Evolutionary conservation across 2,797 vertebrate genomes (phyloP).

Genomic region (Lindbergichthys nudifrons): DNA sequence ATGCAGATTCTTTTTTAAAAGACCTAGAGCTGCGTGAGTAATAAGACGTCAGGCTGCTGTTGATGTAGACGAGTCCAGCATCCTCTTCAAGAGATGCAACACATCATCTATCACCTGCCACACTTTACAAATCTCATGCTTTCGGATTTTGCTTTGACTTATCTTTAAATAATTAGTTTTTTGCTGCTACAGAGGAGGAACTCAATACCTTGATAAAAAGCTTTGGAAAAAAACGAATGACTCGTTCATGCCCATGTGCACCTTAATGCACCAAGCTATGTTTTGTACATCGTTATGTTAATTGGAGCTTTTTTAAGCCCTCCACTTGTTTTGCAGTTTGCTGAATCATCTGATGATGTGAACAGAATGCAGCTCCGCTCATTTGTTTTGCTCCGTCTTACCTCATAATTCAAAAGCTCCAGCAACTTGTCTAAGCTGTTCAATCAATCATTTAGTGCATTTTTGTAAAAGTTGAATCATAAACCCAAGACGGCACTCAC

Average conservation of each 20-base stretch:
- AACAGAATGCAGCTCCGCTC: slow-evolving; percentile 16
- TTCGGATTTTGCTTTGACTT: slow-evolving; percentile 53
- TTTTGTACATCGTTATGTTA: slow-evolving; percentile 31
- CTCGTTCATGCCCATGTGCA: slow-evolving; percentile 23
- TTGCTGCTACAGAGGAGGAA: slow-evolving; percentile 48
- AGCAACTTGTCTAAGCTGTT: slow-evolving; percentile 20
- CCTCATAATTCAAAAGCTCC: slow-evolving; percentile 28
- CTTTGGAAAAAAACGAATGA: slow-evolving; percentile 16
- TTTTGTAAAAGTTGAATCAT: slow-evolving; percentile 12
- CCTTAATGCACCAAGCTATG: slow-evolving; percentile 18
- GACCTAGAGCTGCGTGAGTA: slow-evolving; percentile 42
- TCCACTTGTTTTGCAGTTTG: slow-evolving; percentile 19
- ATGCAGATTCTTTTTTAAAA: slow-evolving; percentile 40
- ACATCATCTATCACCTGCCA: slow-evolving; percentile 53
- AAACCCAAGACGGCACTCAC: slow-evolving; percentile 86
- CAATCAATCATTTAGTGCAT: slow-evolving; percentile 41
- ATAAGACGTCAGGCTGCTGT: slow-evolving; percentile 44
- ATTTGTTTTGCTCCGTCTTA: slow-evolving; percentile 32
- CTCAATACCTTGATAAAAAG: slow-evolving; percentile 62
- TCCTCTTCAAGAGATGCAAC: slow-evolving; percentile 28
- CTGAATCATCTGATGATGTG: slow-evolving; percentile 24
- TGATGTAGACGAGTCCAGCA: slow-evolving; percentile 28
- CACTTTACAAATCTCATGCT: slow-evolving; percentile 38
- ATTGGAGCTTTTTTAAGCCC: slow-evolving; percentile 15
- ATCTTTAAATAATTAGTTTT: slow-evolving; percentile 67